Evolutionary conservation across 1,140 invertebrate genomes (phyloP).

Genomic region (Dufourea novaeangliae): DNA sequence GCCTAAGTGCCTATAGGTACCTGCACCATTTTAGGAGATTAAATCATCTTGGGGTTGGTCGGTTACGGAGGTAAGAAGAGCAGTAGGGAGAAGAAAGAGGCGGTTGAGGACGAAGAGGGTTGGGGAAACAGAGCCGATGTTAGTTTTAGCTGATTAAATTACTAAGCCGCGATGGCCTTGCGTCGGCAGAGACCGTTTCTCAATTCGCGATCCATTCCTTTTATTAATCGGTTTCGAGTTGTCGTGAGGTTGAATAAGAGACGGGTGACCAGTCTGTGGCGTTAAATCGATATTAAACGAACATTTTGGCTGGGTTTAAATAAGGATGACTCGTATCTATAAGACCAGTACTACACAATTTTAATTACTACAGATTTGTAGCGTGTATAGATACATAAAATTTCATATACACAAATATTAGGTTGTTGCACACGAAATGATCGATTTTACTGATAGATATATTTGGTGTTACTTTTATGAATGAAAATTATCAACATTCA

Average conservation of each 20-base stretch:
- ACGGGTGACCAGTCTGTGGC: constrained; percentile 27
- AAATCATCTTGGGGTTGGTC: constrained; percentile 78
- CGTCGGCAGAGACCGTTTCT: constrained; percentile 74
- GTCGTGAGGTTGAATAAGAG: constrained; percentile 58
- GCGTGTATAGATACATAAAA: no score
- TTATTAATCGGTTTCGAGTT: constrained; percentile 77
- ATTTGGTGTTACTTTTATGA: no score
- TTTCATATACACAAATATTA: no score
- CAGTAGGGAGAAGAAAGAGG: constrained; percentile 66
- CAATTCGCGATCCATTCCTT: constrained; percentile 79
- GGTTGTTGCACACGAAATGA: no score
- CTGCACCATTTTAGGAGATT: constrained; percentile 80
- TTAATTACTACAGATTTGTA: no score
- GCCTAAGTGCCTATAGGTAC: constrained; percentile 73
- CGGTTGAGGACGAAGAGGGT: constrained; percentile 62
- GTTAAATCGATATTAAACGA: constrained; percentile 7
- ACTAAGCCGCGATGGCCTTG: constrained; percentile 79
- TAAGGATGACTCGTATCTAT: no score
- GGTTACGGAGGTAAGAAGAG: constrained; percentile 71
- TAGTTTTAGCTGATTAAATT: constrained; percentile 83
- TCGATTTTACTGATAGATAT: no score
- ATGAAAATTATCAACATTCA: no score
- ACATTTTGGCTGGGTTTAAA: no score
- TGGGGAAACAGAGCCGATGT: constrained; percentile 74
- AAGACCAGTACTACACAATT: no score